A percentile compares a stretch with the other conserved stretches of the same genome.
These are phyloP conservation scores for Pantelozetes paolii DNA, from an alignment of 2,888 invertebrate species.

Conservation along the genomic window DNA sequence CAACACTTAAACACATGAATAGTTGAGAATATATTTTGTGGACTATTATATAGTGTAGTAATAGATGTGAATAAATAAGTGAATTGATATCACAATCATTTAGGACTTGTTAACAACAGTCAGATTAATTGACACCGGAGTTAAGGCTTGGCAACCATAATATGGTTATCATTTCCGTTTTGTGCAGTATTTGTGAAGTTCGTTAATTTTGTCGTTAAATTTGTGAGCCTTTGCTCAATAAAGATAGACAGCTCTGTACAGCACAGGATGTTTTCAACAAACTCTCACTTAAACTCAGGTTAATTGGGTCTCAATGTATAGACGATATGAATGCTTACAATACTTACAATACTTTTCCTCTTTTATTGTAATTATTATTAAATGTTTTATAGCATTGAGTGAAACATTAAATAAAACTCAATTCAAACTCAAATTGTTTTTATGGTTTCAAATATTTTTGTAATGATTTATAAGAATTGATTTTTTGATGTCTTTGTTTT, in stretches of 20 bases:
- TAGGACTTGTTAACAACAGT: slow-evolving; percentile 14
- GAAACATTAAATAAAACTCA: too few relatives aligned
- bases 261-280: slow-evolving; percentile 1
- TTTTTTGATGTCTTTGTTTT: too few relatives aligned
- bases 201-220: slow-evolving; percentile 14
- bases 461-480: too few relatives aligned
- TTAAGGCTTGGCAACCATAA: slow-evolving; percentile 21
- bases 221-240: neutral
- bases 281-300: neutral
- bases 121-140: slow-evolving; percentile 30
- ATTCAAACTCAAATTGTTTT: too few relatives aligned
- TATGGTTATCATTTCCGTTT: slow-evolving; percentile 31
- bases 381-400: too few relatives aligned
- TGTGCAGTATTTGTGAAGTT: slow-evolving; percentile 9
- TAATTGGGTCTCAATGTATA: slow-evolving; percentile 18
- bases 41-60: too few relatives aligned
- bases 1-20: neutral
- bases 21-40: neutral
- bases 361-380: too few relatives aligned
- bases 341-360: neutral
- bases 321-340: too few relatives aligned
- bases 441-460: too few relatives aligned
- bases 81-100: slow-evolving; percentile 7
- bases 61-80: slow-evolving; percentile 28
- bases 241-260: neutral